Percentiles rank a stretch among this genome's conserved stretches.
Evolutionary conservation across 2,113 vertebrate genomes (phyloP).

Genomic region (human (Homo sapiens)): GRCh38 chr18:27607001-27607500

Average conservation of each 20-base stretch:
- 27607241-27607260: not conserved
- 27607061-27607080: no score
- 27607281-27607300: not conserved
- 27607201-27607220: fast-evolving
- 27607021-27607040: no score
- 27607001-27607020: no score
- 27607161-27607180: no score
- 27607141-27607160: no score
- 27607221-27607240: no score
- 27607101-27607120: no score
- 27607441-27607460: not conserved
- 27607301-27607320: not conserved
- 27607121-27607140: no score
- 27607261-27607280: not conserved
- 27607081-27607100: no score
- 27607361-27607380: fast-evolving
- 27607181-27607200: fast-evolving
- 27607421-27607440: not conserved
- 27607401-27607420: not conserved
- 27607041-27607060: no score
- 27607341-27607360: not conserved
- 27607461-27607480: not conserved
- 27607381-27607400: fast-evolving
- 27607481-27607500: not conserved
- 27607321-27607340: not conserved